Evolutionary conservation across 2,113 vertebrate genomes (phyloP).

Genomic region (Nycticebus coucang): DNA sequence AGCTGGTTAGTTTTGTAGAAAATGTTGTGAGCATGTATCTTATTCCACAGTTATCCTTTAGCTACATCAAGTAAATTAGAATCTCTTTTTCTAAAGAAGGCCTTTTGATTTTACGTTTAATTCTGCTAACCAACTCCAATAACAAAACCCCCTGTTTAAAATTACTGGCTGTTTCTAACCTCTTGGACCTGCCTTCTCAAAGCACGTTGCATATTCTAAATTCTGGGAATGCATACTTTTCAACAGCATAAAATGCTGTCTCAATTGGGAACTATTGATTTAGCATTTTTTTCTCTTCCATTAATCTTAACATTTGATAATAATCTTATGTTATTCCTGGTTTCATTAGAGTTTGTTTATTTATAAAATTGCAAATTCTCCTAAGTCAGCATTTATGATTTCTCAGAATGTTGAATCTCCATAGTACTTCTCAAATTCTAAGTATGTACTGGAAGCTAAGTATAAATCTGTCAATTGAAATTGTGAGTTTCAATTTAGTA

Average conservation of each 20-base stretch:
- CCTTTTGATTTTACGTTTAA: background rate
- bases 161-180: background rate
- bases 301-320: conserved; percentile 38
- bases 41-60: background rate
- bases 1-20: background rate
- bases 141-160: background rate
- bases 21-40: background rate
- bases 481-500: background rate
- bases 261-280: background rate
- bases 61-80: background rate
- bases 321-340: background rate
- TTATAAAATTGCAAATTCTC: background rate
- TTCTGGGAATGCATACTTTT: background rate
- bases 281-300: background rate
- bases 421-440: background rate
- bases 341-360: background rate
- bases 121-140: background rate
- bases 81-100: background rate
- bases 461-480: conserved; percentile 9
- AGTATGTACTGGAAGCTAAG: background rate
- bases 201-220: background rate
- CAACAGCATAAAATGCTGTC: background rate
- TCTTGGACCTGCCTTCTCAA: background rate
- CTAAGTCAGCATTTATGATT: background rate
- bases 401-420: conserved; percentile 22